Conservation (phyloP, 2,797 vertebrate genomes). For the Nannoperca obscura region DNA sequence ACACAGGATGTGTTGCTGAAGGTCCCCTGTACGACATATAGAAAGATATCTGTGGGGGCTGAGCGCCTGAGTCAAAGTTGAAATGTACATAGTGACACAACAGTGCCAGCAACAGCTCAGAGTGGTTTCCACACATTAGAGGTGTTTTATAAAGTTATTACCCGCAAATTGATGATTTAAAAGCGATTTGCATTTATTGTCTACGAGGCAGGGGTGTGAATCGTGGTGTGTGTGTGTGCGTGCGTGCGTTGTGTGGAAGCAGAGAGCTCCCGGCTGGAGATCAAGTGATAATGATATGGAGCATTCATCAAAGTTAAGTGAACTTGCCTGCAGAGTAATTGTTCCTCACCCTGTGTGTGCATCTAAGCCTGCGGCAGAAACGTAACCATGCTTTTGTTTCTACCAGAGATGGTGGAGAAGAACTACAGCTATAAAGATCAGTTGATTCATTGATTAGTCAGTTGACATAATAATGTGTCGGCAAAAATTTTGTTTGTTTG, state of each 20-base stretch:
- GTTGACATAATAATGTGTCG: background rate
- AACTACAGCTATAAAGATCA: background rate
- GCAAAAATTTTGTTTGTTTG: background rate
- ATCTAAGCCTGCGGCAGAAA: slow-evolving; percentile 16
- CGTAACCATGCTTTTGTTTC: slow-evolving; percentile 20
- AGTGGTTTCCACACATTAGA: slow-evolving; percentile 14
- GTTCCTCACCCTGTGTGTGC: slow-evolving; percentile 2
- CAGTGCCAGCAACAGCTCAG: slow-evolving; percentile 16
- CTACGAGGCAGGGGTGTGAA: slow-evolving; percentile 17
- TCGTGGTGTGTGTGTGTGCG: background rate
- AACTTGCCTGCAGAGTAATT: slow-evolving; percentile 45
- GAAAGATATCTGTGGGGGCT: background rate
- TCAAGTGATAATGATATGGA: slow-evolving; percentile 49
- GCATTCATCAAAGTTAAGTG: slow-evolving; percentile 53
- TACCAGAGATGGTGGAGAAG: background rate
- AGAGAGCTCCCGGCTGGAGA: slow-evolving; percentile 36
- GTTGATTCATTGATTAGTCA: background rate
- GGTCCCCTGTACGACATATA: slow-evolving; percentile 1
- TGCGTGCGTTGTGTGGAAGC: slow-evolving; percentile 1
- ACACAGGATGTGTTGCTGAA: slow-evolving; percentile 19
- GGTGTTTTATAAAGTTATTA: slow-evolving; percentile 34
- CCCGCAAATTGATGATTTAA: slow-evolving; percentile 28
- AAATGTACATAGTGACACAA: slow-evolving; percentile 17
- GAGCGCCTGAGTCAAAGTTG: slow-evolving; percentile 16
- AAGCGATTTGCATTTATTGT: slow-evolving; percentile 31